Conservation (phyloP, 2,888 invertebrate genomes). For the Eutolmus rufibarbis region DNA sequence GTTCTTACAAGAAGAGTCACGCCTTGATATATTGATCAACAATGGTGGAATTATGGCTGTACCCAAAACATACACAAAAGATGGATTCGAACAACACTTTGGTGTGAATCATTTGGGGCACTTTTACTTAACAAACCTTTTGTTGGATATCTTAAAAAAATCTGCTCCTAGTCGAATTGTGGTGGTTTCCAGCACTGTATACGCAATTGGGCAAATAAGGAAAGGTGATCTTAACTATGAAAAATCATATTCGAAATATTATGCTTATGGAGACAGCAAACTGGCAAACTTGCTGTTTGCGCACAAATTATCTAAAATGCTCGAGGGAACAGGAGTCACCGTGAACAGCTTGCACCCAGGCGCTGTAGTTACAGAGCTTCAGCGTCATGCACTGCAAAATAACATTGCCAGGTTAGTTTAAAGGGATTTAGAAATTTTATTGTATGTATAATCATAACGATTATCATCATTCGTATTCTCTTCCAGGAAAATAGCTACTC, state of each 20-base stretch:
- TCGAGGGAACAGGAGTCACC: conserved; percentile 68
- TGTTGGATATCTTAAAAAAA: conserved; percentile 63
- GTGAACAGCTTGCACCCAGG: conserved; percentile 75
- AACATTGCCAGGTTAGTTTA: background rate
- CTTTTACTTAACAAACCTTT: conserved; percentile 66
- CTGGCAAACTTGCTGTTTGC: conserved; percentile 76
- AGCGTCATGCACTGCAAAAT: conserved; percentile 65
- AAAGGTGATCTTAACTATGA: conserved; percentile 75
- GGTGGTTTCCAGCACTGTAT: conserved; percentile 72
- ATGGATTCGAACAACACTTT: conserved; percentile 65
- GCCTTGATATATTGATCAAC: conserved; percentile 30
- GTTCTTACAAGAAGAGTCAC: conserved; percentile 30
- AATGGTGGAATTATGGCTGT: conserved; percentile 55
- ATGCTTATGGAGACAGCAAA: conserved; percentile 76
- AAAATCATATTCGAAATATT: conserved; percentile 66
- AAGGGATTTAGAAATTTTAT: background rate
- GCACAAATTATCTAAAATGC: conserved; percentile 68
- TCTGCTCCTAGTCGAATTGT: conserved; percentile 75
- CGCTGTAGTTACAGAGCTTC: conserved; percentile 73
- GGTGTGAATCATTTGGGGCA: conserved; percentile 67
- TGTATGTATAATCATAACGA: background rate
- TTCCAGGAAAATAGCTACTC: background rate
- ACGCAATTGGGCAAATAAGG: conserved; percentile 68
- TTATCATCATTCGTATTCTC: background rate
- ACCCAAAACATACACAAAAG: conserved; percentile 56